phyloP scores from a whole-genome alignment of 2,113 vertebrate species.

The Athene cunicularia region DNA sequence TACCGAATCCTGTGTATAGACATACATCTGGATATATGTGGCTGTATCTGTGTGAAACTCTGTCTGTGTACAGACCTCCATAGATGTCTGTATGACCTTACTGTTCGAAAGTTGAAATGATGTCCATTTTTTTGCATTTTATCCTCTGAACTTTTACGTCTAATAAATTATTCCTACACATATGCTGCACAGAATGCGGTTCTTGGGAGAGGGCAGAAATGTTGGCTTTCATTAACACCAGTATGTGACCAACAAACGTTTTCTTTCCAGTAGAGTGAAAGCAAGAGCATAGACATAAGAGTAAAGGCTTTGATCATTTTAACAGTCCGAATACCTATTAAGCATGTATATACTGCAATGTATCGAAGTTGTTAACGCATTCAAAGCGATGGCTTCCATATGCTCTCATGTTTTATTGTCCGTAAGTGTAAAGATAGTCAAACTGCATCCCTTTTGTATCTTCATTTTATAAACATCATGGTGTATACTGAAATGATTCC shows the following conservation, averaged over 20 bases:
- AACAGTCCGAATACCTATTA: conserved; percentile 35
- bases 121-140: conserved; percentile 17
- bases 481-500: background rate
- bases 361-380: conserved; percentile 44
- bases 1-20: conserved; percentile 31
- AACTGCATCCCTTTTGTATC: conserved; percentile 24
- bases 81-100: conserved; percentile 28
- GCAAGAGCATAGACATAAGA: background rate
- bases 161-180: conserved; percentile 46
- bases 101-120: conserved; percentile 25
- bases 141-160: conserved; percentile 7
- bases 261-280: conserved; percentile 21
- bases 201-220: background rate
- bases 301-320: conserved; percentile 43
- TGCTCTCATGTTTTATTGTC: conserved; percentile 59
- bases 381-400: conserved; percentile 61
- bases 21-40: conserved; percentile 42
- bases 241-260: conserved; percentile 8
- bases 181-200: background rate
- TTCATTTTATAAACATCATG: background rate
- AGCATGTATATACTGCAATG: conserved; percentile 52
- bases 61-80: background rate
- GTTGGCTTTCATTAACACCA: background rate
- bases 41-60: conserved; percentile 27
- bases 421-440: conserved; percentile 24